These are phyloP conservation scores for Trichopria drosophilae DNA, from an alignment of 2,888 invertebrate genomes.

Conservation along the genomic window DNA sequence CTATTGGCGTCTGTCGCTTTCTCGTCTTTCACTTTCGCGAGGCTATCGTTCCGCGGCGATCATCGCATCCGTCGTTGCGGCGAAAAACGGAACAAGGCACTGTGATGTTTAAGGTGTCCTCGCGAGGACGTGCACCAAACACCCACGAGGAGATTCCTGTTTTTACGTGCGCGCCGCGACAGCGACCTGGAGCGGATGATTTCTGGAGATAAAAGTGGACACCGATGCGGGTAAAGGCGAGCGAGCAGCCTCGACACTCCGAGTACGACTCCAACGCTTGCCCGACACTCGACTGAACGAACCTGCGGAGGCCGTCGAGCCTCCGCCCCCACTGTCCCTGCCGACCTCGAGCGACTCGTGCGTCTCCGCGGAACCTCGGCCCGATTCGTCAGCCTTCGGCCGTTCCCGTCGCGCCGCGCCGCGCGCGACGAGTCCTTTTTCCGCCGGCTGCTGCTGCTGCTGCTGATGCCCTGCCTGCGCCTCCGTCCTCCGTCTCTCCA, in stretches of 20 bases:
- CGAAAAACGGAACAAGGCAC: no score
- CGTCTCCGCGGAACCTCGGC: conserved; percentile 33
- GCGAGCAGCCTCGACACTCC: conserved; percentile 44
- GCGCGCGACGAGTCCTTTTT: conserved; percentile 7
- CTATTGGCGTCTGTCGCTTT: conserved; percentile 5
- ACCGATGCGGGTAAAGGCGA: no score
- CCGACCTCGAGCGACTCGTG: conserved; percentile 40
- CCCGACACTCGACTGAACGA: conserved; percentile 53
- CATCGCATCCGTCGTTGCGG: no score
- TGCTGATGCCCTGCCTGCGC: no score
- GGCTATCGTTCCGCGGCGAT: conserved; percentile 1
- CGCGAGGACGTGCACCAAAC: no score
- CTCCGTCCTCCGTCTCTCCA: no score
- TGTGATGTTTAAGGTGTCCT: no score
- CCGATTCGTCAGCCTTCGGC: conserved; percentile 35
- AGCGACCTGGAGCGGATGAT: no score
- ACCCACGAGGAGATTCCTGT: no score
- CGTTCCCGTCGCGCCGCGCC: conserved; percentile 27
- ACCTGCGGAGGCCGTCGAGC: conserved; percentile 36
- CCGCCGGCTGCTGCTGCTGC: no score
- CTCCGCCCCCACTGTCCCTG: conserved; percentile 32
- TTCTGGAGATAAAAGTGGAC: no score
- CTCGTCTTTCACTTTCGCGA: conserved; percentile 2
- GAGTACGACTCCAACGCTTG: conserved; percentile 49
- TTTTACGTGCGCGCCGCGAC: no score